Conservation (phyloP, 1,140 invertebrate species). For the Conopomorpha cramerella region DNA sequence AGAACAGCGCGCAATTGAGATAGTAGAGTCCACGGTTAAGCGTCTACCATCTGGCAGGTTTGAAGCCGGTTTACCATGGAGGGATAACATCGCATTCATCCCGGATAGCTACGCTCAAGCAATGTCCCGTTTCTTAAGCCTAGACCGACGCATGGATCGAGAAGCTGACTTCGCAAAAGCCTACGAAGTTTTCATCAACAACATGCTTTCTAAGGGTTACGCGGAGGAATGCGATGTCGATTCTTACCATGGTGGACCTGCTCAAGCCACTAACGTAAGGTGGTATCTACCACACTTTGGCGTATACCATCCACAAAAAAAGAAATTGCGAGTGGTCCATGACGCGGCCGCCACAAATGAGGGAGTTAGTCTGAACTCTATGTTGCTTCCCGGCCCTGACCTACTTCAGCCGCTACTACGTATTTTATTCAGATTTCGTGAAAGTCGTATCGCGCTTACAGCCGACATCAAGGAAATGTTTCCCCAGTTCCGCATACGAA, state of each 20-base stretch:
- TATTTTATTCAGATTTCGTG: conserved; percentile 16
- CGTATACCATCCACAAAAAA: conserved; percentile 15
- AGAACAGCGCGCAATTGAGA: not conserved
- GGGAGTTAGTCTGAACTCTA: conserved; percentile 13
- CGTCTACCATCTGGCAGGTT: conserved; percentile 3
- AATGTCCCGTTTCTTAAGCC: conserved; percentile 3
- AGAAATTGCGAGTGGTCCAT: conserved; percentile 16
- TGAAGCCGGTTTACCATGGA: conserved; percentile 3
- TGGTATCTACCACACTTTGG: conserved; percentile 22
- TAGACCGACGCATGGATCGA: too few relatives aligned
- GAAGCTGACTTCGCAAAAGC: not conserved
- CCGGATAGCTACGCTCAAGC: not conserved
- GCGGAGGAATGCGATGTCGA: not conserved
- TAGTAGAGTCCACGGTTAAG: not conserved
- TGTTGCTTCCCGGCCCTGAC: conserved; percentile 15
- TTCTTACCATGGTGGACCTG: not conserved
- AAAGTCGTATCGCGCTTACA: conserved; percentile 11
- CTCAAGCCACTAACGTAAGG: conserved; percentile 2
- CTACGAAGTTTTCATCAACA: too few relatives aligned
- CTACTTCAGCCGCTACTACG: conserved; percentile 11
- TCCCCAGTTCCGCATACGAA: conserved; percentile 13
- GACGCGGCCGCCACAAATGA: conserved; percentile 14
- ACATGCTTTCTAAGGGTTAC: conserved; percentile 4
- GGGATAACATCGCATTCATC: not conserved
- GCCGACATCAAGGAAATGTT: conserved; percentile 23